Evolutionary conservation across 1,140 invertebrate genomes (phyloP), one percentile per base, ranked within the genome.

Genomic region (Drosophila rufa): DNA sequence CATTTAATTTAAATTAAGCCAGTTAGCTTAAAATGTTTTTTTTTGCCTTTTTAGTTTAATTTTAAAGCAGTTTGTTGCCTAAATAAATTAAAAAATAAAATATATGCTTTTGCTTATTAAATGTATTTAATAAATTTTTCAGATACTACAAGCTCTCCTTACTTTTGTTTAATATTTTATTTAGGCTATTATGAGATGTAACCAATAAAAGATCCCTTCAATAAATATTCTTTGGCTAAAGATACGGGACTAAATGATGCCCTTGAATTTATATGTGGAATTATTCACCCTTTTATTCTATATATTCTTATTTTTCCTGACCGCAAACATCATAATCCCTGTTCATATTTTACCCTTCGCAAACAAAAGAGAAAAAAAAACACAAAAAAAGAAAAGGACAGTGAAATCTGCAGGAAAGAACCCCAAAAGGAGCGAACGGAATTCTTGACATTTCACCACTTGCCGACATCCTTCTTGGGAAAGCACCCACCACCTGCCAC

Each of bases 371-470:
- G 27, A 11, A 27, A 17, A 11, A 55, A 19, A 38, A 27, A 53
- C 2, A n/a, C 33, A 47, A 55, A 19, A 25, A 12, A 45, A 27
- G 17, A 15, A 65, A 3, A 30, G 27, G 27, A 38, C 50, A 38
- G n/a, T 19, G 9, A 46, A 75, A 66, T 53, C 40, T 30, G 7
- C 15, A 30, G 42, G 50, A 45, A 51, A 64, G 22, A 30, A 43
- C 46, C 66, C 69, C 36, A 66, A 66, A 65, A 74, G 30, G 47
- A 57, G 38, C 43, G 48, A 27, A 38, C 11, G 30, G 38, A 50
- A 73, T 73, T 73, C 67, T 73, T 73, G 55, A 43, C 53, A 73
- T 73, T 73, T 73, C 70, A 73, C 70, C 70, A 73, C 68, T 50
- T 73, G 7, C 36, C 53, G 43, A 45, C 48, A 19, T 36, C 33